These are phyloP conservation scores for Cercocebus atys DNA, from an alignment of 2,113 vertebrate species.

Conservation along the genomic window DNA sequence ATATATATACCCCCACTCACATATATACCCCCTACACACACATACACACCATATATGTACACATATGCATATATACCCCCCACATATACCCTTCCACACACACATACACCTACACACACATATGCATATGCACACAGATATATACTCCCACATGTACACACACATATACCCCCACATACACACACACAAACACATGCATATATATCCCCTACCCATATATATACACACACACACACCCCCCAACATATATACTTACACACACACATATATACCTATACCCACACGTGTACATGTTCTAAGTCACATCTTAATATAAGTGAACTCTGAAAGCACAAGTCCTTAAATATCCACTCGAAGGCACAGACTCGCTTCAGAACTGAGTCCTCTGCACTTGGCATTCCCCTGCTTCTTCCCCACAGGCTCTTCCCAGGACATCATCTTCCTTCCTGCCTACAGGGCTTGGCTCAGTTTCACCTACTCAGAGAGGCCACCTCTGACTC, in stretches of 20 bases:
- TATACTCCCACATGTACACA: too few relatives aligned
- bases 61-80: too few relatives aligned
- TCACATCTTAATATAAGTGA: not conserved
- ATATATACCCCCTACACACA: too few relatives aligned
- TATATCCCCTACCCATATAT: too few relatives aligned
- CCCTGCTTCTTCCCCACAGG: not conserved
- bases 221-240: too few relatives aligned
- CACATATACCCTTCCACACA: too few relatives aligned
- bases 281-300: rapidly evolving
- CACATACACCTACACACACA: too few relatives aligned
- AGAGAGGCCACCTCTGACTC: not conserved
- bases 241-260: not conserved
- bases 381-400: not conserved
- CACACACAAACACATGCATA: too few relatives aligned
- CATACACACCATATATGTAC: too few relatives aligned
- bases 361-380: not conserved
- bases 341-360: not conserved
- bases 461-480: rapidly evolving
- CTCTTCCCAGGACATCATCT: not conserved
- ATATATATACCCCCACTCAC: too few relatives aligned
- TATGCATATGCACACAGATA: too few relatives aligned
- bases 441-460: not conserved
- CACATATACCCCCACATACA: too few relatives aligned
- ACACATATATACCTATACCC: not conserved
- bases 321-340: not conserved